phyloP scores from a whole-genome alignment of 2,797 vertebrate genomes.

The Dipus sagitta region DNA sequence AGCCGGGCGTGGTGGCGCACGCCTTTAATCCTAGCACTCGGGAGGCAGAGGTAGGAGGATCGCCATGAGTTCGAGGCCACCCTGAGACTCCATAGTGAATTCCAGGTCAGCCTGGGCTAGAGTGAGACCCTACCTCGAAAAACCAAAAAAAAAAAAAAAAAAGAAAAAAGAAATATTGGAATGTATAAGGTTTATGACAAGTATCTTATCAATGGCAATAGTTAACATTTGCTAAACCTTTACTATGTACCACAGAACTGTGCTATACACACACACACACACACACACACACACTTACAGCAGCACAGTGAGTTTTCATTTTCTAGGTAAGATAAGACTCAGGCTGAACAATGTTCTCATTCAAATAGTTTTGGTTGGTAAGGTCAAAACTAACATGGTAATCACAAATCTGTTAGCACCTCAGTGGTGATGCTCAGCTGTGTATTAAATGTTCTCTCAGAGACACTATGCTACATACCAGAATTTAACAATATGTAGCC shows the following conservation, averaged over 20 bases:
- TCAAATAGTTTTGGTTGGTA: not conserved
- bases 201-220: not conserved
- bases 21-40: no score
- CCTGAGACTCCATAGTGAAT: no score
- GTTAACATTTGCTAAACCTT: not conserved
- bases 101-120: no score
- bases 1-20: no score
- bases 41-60: no score
- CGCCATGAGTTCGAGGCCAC: no score
- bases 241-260: not conserved
- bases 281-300: not conserved
- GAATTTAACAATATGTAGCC: not conserved
- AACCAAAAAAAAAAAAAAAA: no score
- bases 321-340: not conserved
- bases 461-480: not conserved
- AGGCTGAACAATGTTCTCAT: not conserved
- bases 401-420: not conserved
- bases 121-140: no score
- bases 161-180: slow-evolving; percentile 27
- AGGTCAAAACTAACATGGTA: not conserved
- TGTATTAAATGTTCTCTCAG: not conserved
- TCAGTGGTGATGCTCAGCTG: not conserved
- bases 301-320: not conserved
- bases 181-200: not conserved
- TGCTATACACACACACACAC: not conserved